A percentile compares a stretch with the other conserved stretches of the same genome.
phyloP scores from a whole-genome alignment of 2,888 invertebrate genomes.

The Dolomedes plantarius region DNA sequence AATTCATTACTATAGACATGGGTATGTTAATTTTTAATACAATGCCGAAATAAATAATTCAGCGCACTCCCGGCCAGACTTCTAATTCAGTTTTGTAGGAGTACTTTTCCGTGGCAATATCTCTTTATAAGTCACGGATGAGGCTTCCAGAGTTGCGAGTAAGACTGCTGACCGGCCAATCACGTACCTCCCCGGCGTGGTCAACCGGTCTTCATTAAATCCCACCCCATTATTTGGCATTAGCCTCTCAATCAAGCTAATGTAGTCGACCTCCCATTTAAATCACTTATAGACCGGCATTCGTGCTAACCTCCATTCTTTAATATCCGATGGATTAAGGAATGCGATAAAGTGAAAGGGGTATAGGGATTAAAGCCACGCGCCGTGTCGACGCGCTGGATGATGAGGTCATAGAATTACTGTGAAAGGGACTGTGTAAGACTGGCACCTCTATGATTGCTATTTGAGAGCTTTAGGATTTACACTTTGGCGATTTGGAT shows the following conservation, averaged over 20 bases:
- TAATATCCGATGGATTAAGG: slow-evolving; percentile 24
- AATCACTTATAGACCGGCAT: slow-evolving; percentile 4
- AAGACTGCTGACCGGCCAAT: too few species aligned
- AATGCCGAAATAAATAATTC: too few species aligned
- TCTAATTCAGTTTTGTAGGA: too few species aligned
- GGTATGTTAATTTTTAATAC: too few species aligned
- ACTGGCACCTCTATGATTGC: not conserved
- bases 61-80: too few species aligned
- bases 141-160: too few species aligned
- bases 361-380: slow-evolving; percentile 5
- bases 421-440: not conserved
- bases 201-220: not conserved
- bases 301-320: slow-evolving; percentile 6
- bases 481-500: too few species aligned
- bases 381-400: not conserved
- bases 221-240: slow-evolving; percentile 1
- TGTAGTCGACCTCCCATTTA: slow-evolving; percentile 17
- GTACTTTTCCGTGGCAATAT: too few species aligned
- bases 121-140: too few species aligned
- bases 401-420: not conserved
- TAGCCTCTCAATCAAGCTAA: slow-evolving; percentile 16
- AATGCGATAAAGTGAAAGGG: not conserved
- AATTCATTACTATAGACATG: too few species aligned
- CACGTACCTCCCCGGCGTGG: not conserved
- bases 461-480: too few species aligned